These are phyloP conservation scores for Protaetia brevitarsis DNA, from an alignment of 1,140 invertebrate genomes.

Conservation along the genomic window DNA sequence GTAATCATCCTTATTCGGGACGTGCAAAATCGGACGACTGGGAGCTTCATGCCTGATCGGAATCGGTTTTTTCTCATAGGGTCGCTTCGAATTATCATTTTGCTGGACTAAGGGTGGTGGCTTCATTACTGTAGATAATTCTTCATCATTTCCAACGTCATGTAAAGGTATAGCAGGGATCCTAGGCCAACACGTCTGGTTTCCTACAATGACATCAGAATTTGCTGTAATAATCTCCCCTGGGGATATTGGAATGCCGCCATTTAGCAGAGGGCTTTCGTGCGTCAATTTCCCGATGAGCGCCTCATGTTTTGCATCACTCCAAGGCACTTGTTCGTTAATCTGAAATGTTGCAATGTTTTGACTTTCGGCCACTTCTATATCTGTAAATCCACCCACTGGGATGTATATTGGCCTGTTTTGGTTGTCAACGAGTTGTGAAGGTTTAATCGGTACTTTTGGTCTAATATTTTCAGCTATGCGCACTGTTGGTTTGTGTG, in stretches of 20 bases:
- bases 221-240: slow-evolving; percentile 80
- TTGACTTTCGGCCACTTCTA: slow-evolving; percentile 70
- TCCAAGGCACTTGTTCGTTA: slow-evolving; percentile 44
- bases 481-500: slow-evolving; percentile 42
- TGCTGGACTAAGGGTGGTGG: slow-evolving; percentile 55
- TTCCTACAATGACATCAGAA: slow-evolving; percentile 80
- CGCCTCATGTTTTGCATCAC: slow-evolving; percentile 35
- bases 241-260: slow-evolving; percentile 77
- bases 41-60: slow-evolving; percentile 25
- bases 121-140: slow-evolving; percentile 56
- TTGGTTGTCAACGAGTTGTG: slow-evolving; percentile 31
- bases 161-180: slow-evolving; percentile 52
- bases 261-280: slow-evolving; percentile 61
- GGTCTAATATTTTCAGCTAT: slow-evolving; percentile 24
- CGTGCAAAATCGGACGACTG: slow-evolving; percentile 32
- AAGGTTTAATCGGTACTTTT: slow-evolving; percentile 33
- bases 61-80: slow-evolving; percentile 24
- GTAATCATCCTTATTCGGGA: slow-evolving; percentile 45
- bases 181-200: slow-evolving; percentile 67
- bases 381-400: slow-evolving; percentile 61
- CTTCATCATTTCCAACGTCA: slow-evolving; percentile 36
- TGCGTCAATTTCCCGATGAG: slow-evolving; percentile 51
- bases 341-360: slow-evolving; percentile 51
- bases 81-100: slow-evolving; percentile 30
- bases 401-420: slow-evolving; percentile 76